These are phyloP conservation scores for Pachyuromys duprasi DNA, from an alignment of 2,797 vertebrate genomes.

Conservation along the genomic window DNA sequence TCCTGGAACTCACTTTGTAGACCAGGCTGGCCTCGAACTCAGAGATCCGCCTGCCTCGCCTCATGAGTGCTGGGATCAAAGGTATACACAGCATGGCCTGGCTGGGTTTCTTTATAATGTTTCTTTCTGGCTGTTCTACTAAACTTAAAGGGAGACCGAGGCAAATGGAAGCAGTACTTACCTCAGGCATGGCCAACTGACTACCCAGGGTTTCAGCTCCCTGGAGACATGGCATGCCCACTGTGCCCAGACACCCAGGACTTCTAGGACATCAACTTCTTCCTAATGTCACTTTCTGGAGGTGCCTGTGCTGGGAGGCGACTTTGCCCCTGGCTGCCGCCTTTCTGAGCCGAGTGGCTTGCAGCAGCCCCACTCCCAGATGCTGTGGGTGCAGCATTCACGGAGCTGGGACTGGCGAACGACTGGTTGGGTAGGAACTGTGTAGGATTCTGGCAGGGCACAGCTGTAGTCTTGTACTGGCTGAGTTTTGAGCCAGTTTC, in stretches of 20 bases:
- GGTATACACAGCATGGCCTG: too few relatives aligned
- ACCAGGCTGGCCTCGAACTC: too few relatives aligned
- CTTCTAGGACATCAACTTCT: not conserved
- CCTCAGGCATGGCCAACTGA: not conserved
- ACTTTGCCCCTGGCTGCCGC: not conserved
- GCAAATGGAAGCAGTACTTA: not conserved
- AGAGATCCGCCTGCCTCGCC: too few relatives aligned
- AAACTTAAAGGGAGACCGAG: not conserved
- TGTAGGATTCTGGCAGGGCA: not conserved
- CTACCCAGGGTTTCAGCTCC: not conserved
- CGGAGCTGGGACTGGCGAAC: not conserved
- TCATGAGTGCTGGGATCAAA: too few relatives aligned
- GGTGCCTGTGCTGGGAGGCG: accelerated
- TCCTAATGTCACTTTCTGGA: not conserved
- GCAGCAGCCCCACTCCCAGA: not conserved
- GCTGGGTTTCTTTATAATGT: not conserved
- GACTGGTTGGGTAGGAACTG: too few relatives aligned
- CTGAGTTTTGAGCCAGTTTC: not conserved
- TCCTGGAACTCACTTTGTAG: too few relatives aligned
- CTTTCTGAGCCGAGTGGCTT: not conserved
- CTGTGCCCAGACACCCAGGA: not conserved
- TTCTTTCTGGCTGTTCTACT: not conserved
- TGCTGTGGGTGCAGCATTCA: not conserved
- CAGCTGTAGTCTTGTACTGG: not conserved
- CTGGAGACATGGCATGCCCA: not conserved